Evolutionary conservation across 2,797 vertebrate genomes (phyloP).

Genomic region (Pseudocheirus occidentalis): DNA sequence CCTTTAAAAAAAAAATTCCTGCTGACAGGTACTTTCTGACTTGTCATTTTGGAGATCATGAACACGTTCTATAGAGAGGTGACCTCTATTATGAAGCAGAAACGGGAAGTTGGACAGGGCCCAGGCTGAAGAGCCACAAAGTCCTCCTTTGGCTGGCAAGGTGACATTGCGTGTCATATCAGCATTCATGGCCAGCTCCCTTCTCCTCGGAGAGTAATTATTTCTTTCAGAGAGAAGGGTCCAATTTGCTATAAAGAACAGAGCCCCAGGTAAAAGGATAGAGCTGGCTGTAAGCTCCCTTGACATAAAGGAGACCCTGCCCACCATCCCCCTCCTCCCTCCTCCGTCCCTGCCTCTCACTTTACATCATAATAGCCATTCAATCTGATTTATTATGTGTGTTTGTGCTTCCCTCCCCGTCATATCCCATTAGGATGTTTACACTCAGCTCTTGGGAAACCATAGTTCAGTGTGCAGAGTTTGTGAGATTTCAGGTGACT

Average conservation of each 20-base stretch:
- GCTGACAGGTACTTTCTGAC: conserved; percentile 82
- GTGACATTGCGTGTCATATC: conserved; percentile 95
- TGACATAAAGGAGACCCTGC: conserved; percentile 54
- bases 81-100: conserved; percentile 82
- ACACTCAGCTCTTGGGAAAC: neutral
- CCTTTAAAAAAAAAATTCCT: conserved; percentile 59
- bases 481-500: rapidly evolving
- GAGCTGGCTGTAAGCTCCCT: conserved; percentile 61
- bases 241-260: conserved; percentile 94
- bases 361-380: neutral
- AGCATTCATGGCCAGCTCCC: conserved; percentile 90
- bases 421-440: neutral
- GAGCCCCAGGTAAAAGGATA: conserved; percentile 87
- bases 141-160: conserved; percentile 90
- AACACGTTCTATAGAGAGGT: conserved; percentile 82
- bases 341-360: neutral
- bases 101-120: conserved; percentile 77
- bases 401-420: conserved; percentile 29
- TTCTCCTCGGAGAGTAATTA: conserved; percentile 93
- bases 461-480: rapidly evolving
- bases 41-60: conserved; percentile 80
- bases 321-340: conserved; percentile 3
- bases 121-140: conserved; percentile 72
- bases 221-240: conserved; percentile 93
- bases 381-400: neutral